Percentiles rank a stretch among this genome's conserved stretches.
Conservation (phyloP, 2,888 invertebrate genomes). For the Drosophila prostipennis region DNA sequence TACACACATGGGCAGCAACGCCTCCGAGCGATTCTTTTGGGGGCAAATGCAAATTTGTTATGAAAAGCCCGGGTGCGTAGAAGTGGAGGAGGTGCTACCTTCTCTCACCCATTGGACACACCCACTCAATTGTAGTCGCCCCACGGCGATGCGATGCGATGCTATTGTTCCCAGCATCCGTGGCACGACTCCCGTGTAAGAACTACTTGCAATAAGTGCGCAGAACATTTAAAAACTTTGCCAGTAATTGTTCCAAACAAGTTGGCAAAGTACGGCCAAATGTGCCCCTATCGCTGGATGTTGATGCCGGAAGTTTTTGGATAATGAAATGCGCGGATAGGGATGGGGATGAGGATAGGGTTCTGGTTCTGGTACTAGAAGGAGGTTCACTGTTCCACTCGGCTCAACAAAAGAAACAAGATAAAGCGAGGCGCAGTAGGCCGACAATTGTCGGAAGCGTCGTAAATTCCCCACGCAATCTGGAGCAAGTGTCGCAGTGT, state of each 20-base stretch:
- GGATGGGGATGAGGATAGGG: not conserved
- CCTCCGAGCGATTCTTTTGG: slow-evolving; percentile 24
- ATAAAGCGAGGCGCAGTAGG: slow-evolving; percentile 37
- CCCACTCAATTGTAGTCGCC: slow-evolving; percentile 26
- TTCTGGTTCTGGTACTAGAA: not conserved
- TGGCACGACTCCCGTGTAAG: slow-evolving; percentile 22
- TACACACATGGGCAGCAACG: slow-evolving; percentile 30
- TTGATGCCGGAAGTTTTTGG: slow-evolving; percentile 63
- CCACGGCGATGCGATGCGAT: slow-evolving; percentile 5
- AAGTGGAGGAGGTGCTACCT: not conserved
- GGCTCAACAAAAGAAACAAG: slow-evolving; percentile 42
- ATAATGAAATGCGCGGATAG: slow-evolving; percentile 60
- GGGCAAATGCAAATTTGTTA: slow-evolving; percentile 42
- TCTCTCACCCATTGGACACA: not conserved
- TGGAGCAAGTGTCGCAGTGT: slow-evolving; percentile 80
- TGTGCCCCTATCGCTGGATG: slow-evolving; percentile 60
- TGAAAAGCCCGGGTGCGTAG: slow-evolving; percentile 8
- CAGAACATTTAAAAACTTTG: slow-evolving; percentile 44
- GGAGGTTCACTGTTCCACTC: slow-evolving; percentile 9
- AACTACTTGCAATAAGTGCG: slow-evolving; percentile 41
- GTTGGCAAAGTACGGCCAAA: slow-evolving; percentile 49
- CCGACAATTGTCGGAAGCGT: slow-evolving; percentile 59
- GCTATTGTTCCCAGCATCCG: slow-evolving; percentile 32
- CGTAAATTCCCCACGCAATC: slow-evolving; percentile 78
- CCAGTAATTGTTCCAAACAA: slow-evolving; percentile 52